Evolutionary conservation across 2,113 vertebrate genomes (phyloP).

Genomic region (Myrmecobius fasciatus): DNA sequence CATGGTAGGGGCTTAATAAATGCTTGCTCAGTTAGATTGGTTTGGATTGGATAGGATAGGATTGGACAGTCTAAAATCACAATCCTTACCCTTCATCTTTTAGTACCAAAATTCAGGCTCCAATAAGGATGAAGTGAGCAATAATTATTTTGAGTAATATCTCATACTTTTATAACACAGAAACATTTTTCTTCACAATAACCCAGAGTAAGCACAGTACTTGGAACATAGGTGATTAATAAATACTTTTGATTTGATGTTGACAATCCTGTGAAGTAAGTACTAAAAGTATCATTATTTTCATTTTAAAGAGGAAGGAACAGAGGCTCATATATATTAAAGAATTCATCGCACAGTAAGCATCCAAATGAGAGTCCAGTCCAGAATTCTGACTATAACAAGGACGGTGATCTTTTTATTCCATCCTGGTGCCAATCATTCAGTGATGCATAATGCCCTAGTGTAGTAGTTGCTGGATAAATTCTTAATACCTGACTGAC

Average conservation of each 20-base stretch:
- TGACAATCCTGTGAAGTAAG: neutral
- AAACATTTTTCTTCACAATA: neutral
- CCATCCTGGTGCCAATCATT: too few relatives aligned
- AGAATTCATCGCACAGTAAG: neutral
- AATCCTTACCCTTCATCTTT: neutral
- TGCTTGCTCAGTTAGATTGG: neutral
- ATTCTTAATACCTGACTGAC: too few relatives aligned
- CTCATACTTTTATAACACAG: neutral
- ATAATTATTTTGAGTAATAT: neutral
- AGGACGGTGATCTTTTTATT: neutral
- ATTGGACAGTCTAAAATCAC: neutral
- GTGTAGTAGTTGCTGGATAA: too few relatives aligned
- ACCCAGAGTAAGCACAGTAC: neutral
- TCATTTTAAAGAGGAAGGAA: neutral
- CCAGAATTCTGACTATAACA: neutral
- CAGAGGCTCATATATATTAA: neutral
- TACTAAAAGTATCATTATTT: neutral
- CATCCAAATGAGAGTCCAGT: neutral
- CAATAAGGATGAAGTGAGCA: neutral
- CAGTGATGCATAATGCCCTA: neutral
- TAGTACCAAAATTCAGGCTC: neutral
- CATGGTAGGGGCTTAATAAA: neutral
- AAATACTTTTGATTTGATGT: neutral
- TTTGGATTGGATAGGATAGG: neutral
- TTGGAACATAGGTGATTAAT: neutral